A percentile compares a stretch with the other conserved stretches of the same genome.
Evolutionary conservation across 2,797 vertebrate genomes (phyloP).

Genomic region (Acanthurus tractus): DNA sequence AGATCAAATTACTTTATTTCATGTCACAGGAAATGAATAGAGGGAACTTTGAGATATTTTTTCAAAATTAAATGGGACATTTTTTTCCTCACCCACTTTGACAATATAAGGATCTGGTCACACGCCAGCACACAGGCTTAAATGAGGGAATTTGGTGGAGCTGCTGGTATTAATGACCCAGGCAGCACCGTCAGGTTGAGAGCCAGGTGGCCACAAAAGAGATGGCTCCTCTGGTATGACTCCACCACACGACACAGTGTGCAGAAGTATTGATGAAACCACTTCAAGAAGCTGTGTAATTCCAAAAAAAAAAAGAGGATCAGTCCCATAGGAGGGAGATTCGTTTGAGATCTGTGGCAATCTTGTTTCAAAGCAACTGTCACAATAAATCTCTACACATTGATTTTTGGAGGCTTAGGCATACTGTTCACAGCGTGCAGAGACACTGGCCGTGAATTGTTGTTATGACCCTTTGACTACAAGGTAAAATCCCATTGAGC

Average conservation of each 20-base stretch:
- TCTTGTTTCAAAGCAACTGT: conserved; percentile 55
- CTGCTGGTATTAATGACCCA: conserved; percentile 49
- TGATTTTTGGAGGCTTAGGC: conserved; percentile 42
- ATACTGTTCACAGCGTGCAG: conserved; percentile 26
- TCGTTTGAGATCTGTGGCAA: conserved; percentile 35
- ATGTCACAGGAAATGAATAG: conserved; percentile 53
- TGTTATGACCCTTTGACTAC: conserved; percentile 54
- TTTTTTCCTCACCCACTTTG: background rate
- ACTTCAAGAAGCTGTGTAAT: conserved; percentile 47
- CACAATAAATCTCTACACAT: conserved; percentile 51
- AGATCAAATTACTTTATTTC: conserved; percentile 55
- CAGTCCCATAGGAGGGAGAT: conserved; percentile 30
- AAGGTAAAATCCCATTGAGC: conserved; percentile 52
- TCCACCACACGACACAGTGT: conserved; percentile 25
- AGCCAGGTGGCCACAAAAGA: conserved; percentile 37
- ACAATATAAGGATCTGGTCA: conserved; percentile 47
- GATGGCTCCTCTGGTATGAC: conserved; percentile 16
- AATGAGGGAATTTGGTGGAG: conserved; percentile 60
- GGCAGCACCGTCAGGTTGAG: conserved; percentile 43
- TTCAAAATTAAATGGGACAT: conserved; percentile 54
- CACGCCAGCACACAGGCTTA: conserved; percentile 50
- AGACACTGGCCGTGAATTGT: conserved; percentile 46
- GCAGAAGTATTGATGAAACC: conserved; percentile 50
- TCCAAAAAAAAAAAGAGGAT: conserved; percentile 22
- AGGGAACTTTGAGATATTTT: conserved; percentile 38